Conservation (phyloP, 2,888 invertebrate species). For the Selenia dentaria region DNA sequence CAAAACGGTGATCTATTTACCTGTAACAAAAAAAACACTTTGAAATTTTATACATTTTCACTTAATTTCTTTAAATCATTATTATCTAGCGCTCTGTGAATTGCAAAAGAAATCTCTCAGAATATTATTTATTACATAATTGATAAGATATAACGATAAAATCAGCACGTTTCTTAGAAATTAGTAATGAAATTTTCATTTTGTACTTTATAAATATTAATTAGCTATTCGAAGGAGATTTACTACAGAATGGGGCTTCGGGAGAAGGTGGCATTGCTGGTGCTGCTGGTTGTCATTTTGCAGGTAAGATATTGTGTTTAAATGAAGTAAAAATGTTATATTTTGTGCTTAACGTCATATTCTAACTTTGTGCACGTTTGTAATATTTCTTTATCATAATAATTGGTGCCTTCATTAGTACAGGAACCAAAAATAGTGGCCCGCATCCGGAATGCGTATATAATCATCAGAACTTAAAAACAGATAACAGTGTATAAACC, state of each 20-base stretch:
- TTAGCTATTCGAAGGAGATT: constrained; percentile 22
- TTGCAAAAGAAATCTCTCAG: constrained; percentile 6
- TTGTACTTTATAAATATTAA: constrained; percentile 38
- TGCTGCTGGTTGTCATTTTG: constrained; percentile 37
- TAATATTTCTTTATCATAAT: too few species aligned
- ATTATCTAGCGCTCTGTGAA: neutral
- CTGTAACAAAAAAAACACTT: constrained; percentile 5
- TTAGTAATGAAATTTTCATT: constrained; percentile 24
- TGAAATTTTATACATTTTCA: too few species aligned
- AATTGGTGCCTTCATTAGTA: too few species aligned
- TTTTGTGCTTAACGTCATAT: too few species aligned
- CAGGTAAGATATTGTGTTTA: constrained; percentile 43
- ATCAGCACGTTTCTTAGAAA: constrained; percentile 34
- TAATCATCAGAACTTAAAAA: too few species aligned
- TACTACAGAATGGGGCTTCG: constrained; percentile 54
- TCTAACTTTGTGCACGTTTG: too few species aligned
- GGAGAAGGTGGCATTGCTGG: constrained; percentile 52
- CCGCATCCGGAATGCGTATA: too few species aligned
- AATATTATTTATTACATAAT: constrained; percentile 2
- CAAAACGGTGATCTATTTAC: too few species aligned
- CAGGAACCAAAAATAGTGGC: too few species aligned
- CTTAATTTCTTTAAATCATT: too few species aligned
- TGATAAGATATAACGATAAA: constrained; percentile 20
- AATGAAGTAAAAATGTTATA: too few species aligned
- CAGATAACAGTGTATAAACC: too few species aligned